phyloP scores from a whole-genome alignment of 1,140 invertebrate species.

The Drosophila dunni region DNA sequence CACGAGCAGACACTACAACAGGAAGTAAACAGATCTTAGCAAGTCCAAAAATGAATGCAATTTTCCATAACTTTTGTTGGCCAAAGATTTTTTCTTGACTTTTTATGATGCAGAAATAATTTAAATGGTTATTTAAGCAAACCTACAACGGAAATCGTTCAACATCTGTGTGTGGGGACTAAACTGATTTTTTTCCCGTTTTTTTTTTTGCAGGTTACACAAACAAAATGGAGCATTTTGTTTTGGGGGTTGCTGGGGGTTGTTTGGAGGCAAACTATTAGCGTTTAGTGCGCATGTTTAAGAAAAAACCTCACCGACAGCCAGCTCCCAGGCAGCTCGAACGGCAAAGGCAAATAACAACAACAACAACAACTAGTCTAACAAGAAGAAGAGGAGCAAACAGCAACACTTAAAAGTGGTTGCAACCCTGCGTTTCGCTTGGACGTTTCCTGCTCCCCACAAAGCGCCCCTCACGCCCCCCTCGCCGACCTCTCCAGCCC shows the following conservation, averaged over 20 bases:
- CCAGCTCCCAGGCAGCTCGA: slow-evolving; percentile 15
- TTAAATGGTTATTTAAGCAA: slow-evolving; percentile 54
- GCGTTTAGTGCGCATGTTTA: slow-evolving; percentile 81
- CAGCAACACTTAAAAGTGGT: slow-evolving; percentile 79
- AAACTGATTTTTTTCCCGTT: slow-evolving; percentile 1
- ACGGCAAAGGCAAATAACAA: slow-evolving; percentile 32
- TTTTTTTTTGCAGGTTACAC: slow-evolving; percentile 27
- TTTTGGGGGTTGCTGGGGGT: slow-evolving; percentile 49
- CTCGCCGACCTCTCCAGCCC: slow-evolving; percentile 9
- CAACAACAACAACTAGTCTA: slow-evolving; percentile 23
- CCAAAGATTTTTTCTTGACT: slow-evolving; percentile 39
- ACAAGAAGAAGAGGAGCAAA: slow-evolving; percentile 49
- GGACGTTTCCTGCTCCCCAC: slow-evolving; percentile 9
- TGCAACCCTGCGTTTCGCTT: slow-evolving; percentile 73
- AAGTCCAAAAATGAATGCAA: slow-evolving; percentile 42
- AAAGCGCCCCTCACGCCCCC: too few relatives aligned
- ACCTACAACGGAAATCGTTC: slow-evolving; percentile 37
- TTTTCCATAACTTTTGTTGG: slow-evolving; percentile 53
- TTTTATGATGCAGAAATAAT: slow-evolving; percentile 56
- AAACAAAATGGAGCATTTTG: slow-evolving; percentile 72
- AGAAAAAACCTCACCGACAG: slow-evolving; percentile 59
- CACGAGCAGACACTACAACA: slow-evolving; percentile 31
- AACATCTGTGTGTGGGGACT: slow-evolving; percentile 21
- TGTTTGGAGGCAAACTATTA: slow-evolving; percentile 66
- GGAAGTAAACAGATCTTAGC: slow-evolving; percentile 63